Base-by-base conservation (phyloP, 2,888 invertebrate genomes). In the Eledone cirrhosa region DNA sequence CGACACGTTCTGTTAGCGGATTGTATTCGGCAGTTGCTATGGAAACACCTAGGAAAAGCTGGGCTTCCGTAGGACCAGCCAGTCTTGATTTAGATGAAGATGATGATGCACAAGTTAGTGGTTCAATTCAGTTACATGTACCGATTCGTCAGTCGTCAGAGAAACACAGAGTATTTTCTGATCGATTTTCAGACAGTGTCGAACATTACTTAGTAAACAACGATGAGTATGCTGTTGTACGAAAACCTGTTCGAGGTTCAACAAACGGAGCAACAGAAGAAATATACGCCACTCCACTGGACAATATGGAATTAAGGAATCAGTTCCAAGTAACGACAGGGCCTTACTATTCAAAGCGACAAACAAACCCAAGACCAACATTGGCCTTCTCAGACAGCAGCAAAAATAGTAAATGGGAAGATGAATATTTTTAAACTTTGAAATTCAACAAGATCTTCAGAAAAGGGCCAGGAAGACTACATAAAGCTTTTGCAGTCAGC, bases 151-250 rank as follows among this genome's bases (percentile, higher is more conserved):
- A 72, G 7, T 72, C 72, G 33, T 72, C 72, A 41, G 72, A 72
- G 24, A 72, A 31, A 7, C 72, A 72, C 41, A 22, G 72, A 41
- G 72, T 72, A 14, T 72, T 72, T 22, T 29, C 76, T 2, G 48
- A 76, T 13, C 47, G 76, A 48, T 76, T 82, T 48, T 67, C 85
- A 13, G 80, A 82, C 13, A 81, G 82, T 22, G 81, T 83, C 47
- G 84, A 85, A 78, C 83, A 83, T 59, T 83, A 82, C 76, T 74
- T 69, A 48, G 75, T 84, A 16, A 83, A 83, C 77, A 78, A 83
- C 33, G 83, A 83, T 78, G 83, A 83, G 48, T 83, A 83, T 76
- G 83, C 83, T 4, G 53, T 83, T 29, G 82, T 83, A 82, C 83
- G 77, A 81, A 87, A 80, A 83, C 81, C 33, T 75, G 83, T 13